Percentiles rank a stretch among this genome's conserved stretches.
Evolutionary conservation across 2,888 invertebrate genomes (phyloP).

Genomic region (Scaptomyza cyrtandrae): DNA sequence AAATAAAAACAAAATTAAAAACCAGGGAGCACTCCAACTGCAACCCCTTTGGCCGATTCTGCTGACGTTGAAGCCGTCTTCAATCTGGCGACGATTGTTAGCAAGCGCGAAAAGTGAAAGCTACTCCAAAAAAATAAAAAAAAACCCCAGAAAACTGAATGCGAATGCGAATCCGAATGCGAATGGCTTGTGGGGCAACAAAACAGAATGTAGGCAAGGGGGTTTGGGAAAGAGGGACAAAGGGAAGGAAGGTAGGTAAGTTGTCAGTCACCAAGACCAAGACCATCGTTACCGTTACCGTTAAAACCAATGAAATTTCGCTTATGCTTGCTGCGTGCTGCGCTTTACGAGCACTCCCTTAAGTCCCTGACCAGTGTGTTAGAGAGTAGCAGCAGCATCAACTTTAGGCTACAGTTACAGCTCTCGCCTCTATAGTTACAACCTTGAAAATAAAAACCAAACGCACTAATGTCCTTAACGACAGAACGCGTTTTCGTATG

Average conservation of each 20-base stretch:
- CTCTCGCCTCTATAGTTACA: background rate
- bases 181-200: background rate
- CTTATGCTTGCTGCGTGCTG: conserved; percentile 61
- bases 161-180: conserved; percentile 1
- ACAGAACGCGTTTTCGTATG: conserved; percentile 33
- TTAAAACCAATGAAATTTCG: conserved; percentile 80
- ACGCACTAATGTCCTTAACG: conserved; percentile 72
- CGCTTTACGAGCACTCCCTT: conserved; percentile 72
- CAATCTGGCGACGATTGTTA: conserved; percentile 16
- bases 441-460: conserved; percentile 61
- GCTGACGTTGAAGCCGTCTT: conserved; percentile 7
- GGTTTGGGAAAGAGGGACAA: no score
- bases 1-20: background rate
- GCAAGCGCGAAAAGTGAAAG: conserved; percentile 59
- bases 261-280: conserved; percentile 9
- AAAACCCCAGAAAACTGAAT: conserved; percentile 6
- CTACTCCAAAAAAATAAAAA: conserved; percentile 7
- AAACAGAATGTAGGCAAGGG: background rate
- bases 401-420: background rate
- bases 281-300: conserved; percentile 63
- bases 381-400: conserved; percentile 3
- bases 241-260: background rate
- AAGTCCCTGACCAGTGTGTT: conserved; percentile 24
- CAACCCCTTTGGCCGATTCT: conserved; percentile 32
- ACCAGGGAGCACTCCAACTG: conserved; percentile 19